Evolutionary conservation across 2,888 invertebrate species (phyloP).

Genomic region (Scaptomyza polygonia): DNA sequence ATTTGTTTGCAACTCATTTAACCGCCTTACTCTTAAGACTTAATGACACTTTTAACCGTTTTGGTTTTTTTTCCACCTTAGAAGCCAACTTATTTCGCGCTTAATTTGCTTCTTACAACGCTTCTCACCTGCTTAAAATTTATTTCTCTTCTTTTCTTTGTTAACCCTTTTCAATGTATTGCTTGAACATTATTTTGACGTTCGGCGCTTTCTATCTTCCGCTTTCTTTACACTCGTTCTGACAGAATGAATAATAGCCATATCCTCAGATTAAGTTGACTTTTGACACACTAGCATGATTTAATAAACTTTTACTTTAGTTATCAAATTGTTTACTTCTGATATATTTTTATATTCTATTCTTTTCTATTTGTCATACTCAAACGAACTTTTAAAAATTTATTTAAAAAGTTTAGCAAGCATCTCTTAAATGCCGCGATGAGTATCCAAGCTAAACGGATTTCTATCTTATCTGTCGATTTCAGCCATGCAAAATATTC

Average conservation of each 20-base stretch:
- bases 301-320: not conserved
- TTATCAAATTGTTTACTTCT: not conserved
- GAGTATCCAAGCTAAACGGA: slow-evolving; percentile 26
- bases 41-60: slow-evolving; percentile 72
- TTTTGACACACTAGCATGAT: not conserved
- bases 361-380: no score
- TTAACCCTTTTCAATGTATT: slow-evolving; percentile 19
- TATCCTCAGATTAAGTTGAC: not conserved
- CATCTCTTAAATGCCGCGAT: not conserved
- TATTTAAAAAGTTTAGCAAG: no score
- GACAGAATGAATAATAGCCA: slow-evolving; percentile 29
- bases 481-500: slow-evolving; percentile 42
- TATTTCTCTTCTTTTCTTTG: slow-evolving; percentile 11
- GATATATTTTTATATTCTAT: not conserved
- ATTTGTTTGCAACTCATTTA: slow-evolving; percentile 76
- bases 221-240: slow-evolving; percentile 35
- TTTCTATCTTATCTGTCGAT: slow-evolving; percentile 20
- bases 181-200: slow-evolving; percentile 16
- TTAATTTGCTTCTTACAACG: slow-evolving; percentile 64
- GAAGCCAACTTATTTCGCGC: slow-evolving; percentile 62
- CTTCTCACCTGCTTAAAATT: slow-evolving; percentile 44
- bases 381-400: no score
- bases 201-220: slow-evolving; percentile 47
- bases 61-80: slow-evolving; percentile 36
- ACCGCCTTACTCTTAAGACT: slow-evolving; percentile 57